These are phyloP conservation scores for Syrrhaptes paradoxus DNA, from an alignment of 2,113 vertebrate species.

Conservation along the genomic window DNA sequence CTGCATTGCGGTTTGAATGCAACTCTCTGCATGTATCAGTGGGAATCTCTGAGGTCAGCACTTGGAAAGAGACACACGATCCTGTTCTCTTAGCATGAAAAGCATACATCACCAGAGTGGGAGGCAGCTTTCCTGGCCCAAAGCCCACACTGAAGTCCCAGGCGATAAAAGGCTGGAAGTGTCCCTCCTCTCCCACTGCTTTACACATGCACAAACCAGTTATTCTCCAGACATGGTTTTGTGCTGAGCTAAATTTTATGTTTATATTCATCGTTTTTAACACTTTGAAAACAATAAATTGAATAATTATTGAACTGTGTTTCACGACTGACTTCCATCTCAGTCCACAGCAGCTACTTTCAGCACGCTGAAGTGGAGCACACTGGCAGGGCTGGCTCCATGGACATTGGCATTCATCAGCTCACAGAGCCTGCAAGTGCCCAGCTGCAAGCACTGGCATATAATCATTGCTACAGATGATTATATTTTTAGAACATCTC, in stretches of 20 bases:
- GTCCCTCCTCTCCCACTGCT: not conserved
- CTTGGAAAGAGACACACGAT: not conserved
- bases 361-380: not conserved
- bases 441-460: constrained; percentile 14
- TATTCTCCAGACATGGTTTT: not conserved
- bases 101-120: not conserved
- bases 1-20: not conserved
- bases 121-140: not conserved
- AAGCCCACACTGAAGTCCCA: not conserved
- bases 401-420: not conserved
- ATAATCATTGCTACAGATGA: not conserved
- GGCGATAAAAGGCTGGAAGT: not conserved
- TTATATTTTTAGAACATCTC: not conserved
- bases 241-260: not conserved
- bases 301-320: not conserved
- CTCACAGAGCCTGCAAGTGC: not conserved
- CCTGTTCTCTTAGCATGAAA: not conserved
- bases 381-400: not conserved
- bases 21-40: not conserved
- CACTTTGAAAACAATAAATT: not conserved
- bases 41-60: not conserved
- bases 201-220: not conserved
- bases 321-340: not conserved
- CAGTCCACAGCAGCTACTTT: not conserved
- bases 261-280: not conserved